Conservation (phyloP, 2,888 invertebrate species). For the Spisula solida region DNA sequence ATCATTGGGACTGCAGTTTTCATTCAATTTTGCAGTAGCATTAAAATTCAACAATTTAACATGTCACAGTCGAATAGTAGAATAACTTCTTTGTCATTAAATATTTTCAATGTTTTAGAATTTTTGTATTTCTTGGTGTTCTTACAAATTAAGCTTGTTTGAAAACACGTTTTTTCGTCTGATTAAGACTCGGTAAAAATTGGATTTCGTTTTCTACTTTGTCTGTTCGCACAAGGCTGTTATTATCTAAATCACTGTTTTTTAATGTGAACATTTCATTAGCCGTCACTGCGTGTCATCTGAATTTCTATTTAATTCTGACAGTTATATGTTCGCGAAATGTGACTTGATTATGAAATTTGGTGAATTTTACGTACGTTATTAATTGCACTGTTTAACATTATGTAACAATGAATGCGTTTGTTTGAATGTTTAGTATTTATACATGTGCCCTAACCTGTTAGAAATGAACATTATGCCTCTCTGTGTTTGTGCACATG, state of each 20-base stretch:
- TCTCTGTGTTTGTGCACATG: background rate
- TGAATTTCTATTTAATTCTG: conserved; percentile 16
- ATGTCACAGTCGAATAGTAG: background rate
- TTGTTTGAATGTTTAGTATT: conserved; percentile 4
- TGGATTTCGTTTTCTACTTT: background rate
- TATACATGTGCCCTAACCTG: background rate
- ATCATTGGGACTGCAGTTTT: too few relatives aligned
- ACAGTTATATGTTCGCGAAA: background rate
- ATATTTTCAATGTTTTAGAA: background rate
- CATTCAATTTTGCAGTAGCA: too few relatives aligned
- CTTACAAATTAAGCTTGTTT: conserved; percentile 7
- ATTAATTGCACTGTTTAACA: conserved; percentile 22
- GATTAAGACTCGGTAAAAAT: background rate
- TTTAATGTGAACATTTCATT: background rate
- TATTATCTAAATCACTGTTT: background rate
- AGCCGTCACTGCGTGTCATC: background rate
- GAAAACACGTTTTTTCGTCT: background rate
- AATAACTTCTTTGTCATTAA: conserved; percentile 16
- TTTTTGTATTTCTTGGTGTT: conserved; percentile 16
- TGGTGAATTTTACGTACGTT: background rate
- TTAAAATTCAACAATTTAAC: background rate
- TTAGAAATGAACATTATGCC: background rate
- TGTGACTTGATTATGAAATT: conserved; percentile 7
- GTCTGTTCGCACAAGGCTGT: background rate
- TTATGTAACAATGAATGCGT: background rate